phyloP scores from a whole-genome alignment of 2,888 invertebrate genomes.

The Aleiodes testaceus region DNA sequence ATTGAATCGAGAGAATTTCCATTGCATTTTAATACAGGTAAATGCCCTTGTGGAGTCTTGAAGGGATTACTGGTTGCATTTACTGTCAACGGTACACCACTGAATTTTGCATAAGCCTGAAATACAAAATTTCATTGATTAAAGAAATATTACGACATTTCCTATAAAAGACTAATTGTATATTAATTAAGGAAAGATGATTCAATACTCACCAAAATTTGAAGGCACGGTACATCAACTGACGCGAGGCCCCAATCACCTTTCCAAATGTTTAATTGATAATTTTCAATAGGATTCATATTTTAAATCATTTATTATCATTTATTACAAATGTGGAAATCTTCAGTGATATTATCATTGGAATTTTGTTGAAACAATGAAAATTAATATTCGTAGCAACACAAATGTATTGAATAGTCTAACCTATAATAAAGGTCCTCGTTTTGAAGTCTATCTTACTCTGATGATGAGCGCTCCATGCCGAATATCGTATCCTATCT shows the following conservation, averaged over 20 bases:
- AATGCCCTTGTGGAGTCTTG: conserved; percentile 81
- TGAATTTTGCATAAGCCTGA: conserved; percentile 82
- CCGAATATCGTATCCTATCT: no score
- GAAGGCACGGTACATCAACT: conserved; percentile 77
- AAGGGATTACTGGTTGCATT: conserved; percentile 82
- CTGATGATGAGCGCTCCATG: no score
- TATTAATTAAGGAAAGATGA: neutral
- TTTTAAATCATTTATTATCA: conserved; percentile 29
- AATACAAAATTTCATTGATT: conserved; percentile 41
- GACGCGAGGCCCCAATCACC: conserved; percentile 82
- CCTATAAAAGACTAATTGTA: neutral
- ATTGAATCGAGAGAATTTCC: conserved; percentile 78
- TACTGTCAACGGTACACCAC: conserved; percentile 82
- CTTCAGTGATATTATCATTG: conserved; percentile 97
- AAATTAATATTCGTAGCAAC: neutral
- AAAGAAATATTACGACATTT: neutral
- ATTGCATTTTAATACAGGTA: conserved; percentile 81
- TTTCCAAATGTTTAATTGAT: conserved; percentile 77
- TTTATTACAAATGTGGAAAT: conserved; percentile 82
- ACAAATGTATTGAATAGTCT: neutral
- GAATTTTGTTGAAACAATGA: conserved; percentile 14
- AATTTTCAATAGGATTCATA: conserved; percentile 56
- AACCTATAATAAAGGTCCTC: no score
- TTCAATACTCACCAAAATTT: conserved; percentile 75
- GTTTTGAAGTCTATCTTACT: no score